Evolutionary conservation across 2,797 vertebrate species (phyloP).

Genomic region (Urocyon cinereoargenteus): DNA sequence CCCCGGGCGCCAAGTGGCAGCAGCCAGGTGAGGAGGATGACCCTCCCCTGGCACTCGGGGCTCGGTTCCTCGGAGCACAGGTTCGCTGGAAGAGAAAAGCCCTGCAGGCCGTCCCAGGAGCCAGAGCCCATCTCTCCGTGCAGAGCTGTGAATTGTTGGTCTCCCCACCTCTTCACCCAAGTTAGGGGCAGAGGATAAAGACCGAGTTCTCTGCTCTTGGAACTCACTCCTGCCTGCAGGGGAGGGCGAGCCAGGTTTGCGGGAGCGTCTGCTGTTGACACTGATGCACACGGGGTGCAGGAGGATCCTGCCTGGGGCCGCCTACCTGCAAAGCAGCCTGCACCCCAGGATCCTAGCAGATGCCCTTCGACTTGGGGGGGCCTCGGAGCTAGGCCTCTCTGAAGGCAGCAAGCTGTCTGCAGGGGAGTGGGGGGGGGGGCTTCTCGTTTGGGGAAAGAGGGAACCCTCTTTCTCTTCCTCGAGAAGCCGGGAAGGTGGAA

Average conservation of each 20-base stretch:
- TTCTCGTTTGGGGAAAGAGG: neutral
- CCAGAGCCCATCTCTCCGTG: neutral
- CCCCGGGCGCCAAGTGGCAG: neutral
- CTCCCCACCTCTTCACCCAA: neutral
- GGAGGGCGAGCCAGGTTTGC: neutral
- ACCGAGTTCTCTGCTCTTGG: neutral
- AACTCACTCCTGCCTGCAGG: neutral
- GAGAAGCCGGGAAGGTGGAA: neutral
- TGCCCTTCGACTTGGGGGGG: neutral
- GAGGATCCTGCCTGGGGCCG: neutral
- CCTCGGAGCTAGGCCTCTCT: neutral
- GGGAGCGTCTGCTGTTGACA: neutral
- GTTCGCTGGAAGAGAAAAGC: neutral
- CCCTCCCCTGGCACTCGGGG: neutral
- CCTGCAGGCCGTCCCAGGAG: neutral
- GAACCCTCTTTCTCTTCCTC: neutral
- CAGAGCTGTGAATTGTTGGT: neutral
- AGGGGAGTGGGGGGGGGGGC: rapidly evolving
- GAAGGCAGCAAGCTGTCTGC: neutral
- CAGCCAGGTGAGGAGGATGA: neutral
- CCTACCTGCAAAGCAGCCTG: neutral
- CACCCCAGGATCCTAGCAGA: neutral
- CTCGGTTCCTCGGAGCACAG: neutral
- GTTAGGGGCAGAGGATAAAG: neutral
- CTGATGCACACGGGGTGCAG: neutral